phyloP scores from a whole-genome alignment of 2,113 vertebrate genomes.

The Hypanus sabinus region DNA sequence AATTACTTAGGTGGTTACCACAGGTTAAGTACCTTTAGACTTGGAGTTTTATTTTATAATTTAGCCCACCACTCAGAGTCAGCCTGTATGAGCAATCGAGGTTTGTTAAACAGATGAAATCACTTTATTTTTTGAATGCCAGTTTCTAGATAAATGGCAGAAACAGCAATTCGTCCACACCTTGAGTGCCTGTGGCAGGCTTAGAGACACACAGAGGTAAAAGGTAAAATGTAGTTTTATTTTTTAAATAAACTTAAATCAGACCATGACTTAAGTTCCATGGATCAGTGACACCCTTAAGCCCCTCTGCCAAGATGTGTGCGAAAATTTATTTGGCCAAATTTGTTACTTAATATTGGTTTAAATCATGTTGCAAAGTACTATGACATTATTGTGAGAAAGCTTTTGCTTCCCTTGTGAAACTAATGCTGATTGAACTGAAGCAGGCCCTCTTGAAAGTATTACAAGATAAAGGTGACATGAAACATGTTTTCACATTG shows the following conservation, averaged over 20 bases:
- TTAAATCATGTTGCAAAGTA: background rate
- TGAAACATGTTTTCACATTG: background rate
- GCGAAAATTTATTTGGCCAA: background rate
- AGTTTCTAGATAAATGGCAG: no score
- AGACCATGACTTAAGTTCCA: no score
- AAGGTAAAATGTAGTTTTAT: no score
- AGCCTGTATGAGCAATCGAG: no score
- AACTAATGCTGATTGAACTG: background rate
- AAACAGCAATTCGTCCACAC: no score
- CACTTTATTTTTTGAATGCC: no score
- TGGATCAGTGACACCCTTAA: no score
- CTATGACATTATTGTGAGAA: background rate
- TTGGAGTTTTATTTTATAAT: background rate
- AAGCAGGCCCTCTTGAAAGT: background rate
- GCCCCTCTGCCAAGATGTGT: background rate
- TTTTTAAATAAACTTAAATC: no score
- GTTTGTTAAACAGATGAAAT: background rate
- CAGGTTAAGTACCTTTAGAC: background rate
- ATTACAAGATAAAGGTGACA: background rate
- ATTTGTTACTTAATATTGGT: background rate
- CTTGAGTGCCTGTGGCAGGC: no score
- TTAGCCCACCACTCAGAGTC: no score
- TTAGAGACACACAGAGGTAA: no score
- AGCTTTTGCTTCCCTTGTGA: background rate
- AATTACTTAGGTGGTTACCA: background rate